phyloP scores from a whole-genome alignment of 2,888 invertebrate species.

The Drosophila macrospina region DNA sequence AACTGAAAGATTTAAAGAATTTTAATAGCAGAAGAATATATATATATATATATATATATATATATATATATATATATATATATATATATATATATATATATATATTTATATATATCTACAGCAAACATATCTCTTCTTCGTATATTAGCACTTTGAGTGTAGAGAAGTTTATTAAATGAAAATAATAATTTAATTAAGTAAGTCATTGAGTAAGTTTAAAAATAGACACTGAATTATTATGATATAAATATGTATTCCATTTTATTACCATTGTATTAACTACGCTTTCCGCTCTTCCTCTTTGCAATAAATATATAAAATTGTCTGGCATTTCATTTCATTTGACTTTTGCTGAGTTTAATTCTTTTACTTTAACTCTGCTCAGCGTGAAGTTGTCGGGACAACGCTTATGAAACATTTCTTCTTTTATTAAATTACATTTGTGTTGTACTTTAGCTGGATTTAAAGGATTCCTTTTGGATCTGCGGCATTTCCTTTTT shows the following conservation, averaged over 20 bases:
- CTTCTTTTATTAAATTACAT: conserved; percentile 20
- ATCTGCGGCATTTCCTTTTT: conserved; percentile 19
- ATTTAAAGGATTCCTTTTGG: conserved; percentile 1
- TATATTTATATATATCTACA: not conserved
- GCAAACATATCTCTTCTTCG: too few species aligned
- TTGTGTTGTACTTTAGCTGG: not conserved
- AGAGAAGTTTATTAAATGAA: too few species aligned
- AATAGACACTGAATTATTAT: not conserved
- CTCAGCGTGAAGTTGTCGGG: conserved; percentile 14
- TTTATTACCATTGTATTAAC: too few species aligned
- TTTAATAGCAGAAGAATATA: too few species aligned
- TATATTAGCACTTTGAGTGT: too few species aligned
- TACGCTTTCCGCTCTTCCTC: too few species aligned
- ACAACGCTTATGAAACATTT: conserved; percentile 30
- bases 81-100: too few species aligned
- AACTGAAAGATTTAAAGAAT: too few species aligned
- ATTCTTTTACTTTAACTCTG: conserved; percentile 43
- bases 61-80: too few species aligned
- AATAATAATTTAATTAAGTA: too few species aligned
- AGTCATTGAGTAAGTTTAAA: not conserved
- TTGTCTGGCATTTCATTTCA: conserved; percentile 42
- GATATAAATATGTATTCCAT: not conserved
- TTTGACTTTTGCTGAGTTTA: conserved; percentile 31
- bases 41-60: too few species aligned
- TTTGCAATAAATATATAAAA: too few species aligned